phyloP scores from a whole-genome alignment of 2,113 vertebrate genomes.

The Craseonycteris thonglongyai region DNA sequence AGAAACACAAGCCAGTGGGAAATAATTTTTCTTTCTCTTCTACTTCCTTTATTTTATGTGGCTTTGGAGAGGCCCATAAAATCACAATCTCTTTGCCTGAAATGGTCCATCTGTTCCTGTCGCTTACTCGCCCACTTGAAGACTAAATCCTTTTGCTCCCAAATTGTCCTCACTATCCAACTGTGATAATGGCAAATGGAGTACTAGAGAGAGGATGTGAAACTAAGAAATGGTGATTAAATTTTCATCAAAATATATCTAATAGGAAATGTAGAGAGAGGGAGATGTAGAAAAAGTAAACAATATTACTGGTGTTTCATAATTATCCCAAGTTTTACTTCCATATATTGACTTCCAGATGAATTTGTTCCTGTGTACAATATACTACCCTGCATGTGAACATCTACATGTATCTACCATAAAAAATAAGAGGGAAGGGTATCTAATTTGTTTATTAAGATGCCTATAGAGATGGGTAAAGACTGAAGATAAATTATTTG shows the following conservation, averaged over 20 bases:
- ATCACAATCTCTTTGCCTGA: constrained; percentile 39
- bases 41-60: constrained; percentile 39
- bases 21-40: constrained; percentile 38
- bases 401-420: neutral
- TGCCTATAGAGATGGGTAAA: neutral
- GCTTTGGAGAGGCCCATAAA: constrained; percentile 26
- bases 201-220: constrained; percentile 26
- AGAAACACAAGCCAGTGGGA: neutral
- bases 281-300: neutral
- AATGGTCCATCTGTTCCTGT: constrained; percentile 51
- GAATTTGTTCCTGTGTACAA: neutral
- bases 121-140: constrained; percentile 22
- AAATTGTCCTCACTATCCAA: constrained; percentile 35
- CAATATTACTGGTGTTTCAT: neutral
- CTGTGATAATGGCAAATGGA: constrained; percentile 45
- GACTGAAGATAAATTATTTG: neutral
- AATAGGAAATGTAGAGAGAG: constrained; percentile 35
- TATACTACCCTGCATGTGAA: neutral
- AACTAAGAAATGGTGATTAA: constrained; percentile 44
- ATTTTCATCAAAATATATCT: constrained; percentile 61
- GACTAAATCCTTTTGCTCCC: constrained; percentile 33
- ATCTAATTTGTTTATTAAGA: neutral
- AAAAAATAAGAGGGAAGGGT: neutral
- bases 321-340: neutral
- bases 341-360: neutral